Base-by-base conservation (phyloP, 2,113 vertebrate species). In the Dromaius novaehollandiae region DNA sequence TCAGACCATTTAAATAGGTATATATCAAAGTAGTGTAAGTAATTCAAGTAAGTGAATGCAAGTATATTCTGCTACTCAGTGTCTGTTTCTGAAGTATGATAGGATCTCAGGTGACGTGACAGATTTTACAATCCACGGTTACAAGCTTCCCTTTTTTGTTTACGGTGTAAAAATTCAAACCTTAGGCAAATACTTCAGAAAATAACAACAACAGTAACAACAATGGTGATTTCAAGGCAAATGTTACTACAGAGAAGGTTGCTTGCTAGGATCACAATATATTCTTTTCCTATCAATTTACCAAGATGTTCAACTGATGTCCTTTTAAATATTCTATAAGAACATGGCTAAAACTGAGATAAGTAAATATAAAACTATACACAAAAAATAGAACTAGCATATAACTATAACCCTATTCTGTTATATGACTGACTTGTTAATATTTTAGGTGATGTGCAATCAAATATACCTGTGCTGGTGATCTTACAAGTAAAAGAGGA, bases 31-130 rank as follows among this genome's bases (percentile, higher is more conserved):
- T 20, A 48, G 6, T 2, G 61, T 28, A 51, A 74, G 6, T 55
- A 51, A 2, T 42, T 44, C 0, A 79, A 1, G 0, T 53, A 79
- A 79, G 6, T 11, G 63, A 51, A 19, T 63, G 3, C 0, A 1
- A 66, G 18, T 32, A 18, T 71, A 71, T 71, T 58, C 19, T 56
- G 9, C 3, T 15, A 4, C 17, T 74, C 14, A 36, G 4, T 34
- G 2, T 42, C 20, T 81, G 0, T 61, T 85, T 83, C 28, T 75
- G 60, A 90, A 14, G 56, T 1, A 5, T 4, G 7, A 12, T n/a
- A 40, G 14, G 1, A 3, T 76, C 4, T 85, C 32, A 60, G n/a
- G 6, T 60, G 20, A 13, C 0, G 0, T 7, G 11, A 34, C 9
- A 70, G 24, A 74, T 90, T 87, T 73, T 14, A 28, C 0, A 0